Base-by-base conservation (phyloP, 2,888 invertebrate species). In the Norana najaformis region DNA sequence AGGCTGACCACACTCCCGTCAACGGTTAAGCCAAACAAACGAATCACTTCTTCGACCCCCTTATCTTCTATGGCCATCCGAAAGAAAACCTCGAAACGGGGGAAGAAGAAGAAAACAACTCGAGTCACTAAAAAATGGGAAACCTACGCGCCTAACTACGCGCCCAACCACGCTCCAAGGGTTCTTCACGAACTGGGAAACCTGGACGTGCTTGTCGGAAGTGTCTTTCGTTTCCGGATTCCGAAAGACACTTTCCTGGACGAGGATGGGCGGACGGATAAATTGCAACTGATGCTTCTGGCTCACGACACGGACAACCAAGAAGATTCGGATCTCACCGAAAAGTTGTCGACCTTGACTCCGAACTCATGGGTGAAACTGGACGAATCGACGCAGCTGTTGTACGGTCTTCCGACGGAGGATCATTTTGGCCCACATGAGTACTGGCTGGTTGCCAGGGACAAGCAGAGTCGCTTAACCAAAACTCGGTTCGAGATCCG, bases 381-480 rank as follows among this genome's bases (percentile, higher is more conserved):
- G 85, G 35, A 85, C 85, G 34, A 34, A 35, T 36, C 36, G 36
- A 36, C 85, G 3, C 85, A 85, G 36, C 36, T 85, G 35, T 35
- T 85, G 34, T 85, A 85, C 85, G 85, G 85, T 37, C 85, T 85
- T 35, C 85, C 85, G 36, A 23, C 36, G 36, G 85, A 35, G 36
- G 37, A 37, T 8, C 36, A 85, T 3, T 35, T 85, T 14, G 85
- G 85, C 20, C 36, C 37, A 18, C 85, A 85, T 16, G 85, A 85
- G 18, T 85, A 36, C 85, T 85, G 85, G 85, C 85, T 85, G 85
- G 85, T 35, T 34, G 85, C 85, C 85, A 85, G 34, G 35, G 85
- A 85, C 36, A 85, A 85, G 85, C 2, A 85, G 85, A 8, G 34
- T 20, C 85, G 85, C 0, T 8, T 85, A 6, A 85, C 85, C 13